Percentiles rank a stretch among this genome's conserved stretches.
These are phyloP conservation scores for Puma concolor DNA, from an alignment of 2,113 vertebrate genomes.

Conservation along the genomic window DNA sequence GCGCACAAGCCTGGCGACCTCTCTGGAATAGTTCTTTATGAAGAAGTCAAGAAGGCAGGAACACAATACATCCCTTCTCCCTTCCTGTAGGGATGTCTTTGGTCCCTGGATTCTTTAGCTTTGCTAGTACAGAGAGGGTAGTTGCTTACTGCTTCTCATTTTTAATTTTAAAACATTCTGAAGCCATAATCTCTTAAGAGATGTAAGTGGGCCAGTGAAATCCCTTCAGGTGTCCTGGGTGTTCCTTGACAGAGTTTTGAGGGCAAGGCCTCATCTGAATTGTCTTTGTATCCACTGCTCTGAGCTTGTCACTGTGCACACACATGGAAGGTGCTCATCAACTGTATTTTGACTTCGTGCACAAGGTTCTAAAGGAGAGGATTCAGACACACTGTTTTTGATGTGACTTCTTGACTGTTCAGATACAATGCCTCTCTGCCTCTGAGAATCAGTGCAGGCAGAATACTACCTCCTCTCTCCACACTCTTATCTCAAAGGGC, in stretches of 20 bases:
- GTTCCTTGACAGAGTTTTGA: background rate
- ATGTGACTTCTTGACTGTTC: background rate
- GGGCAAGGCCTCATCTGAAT: no score
- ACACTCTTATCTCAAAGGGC: background rate
- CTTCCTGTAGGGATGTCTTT: background rate
- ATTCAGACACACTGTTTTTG: background rate
- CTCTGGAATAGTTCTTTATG: background rate
- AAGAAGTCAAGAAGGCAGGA: background rate
- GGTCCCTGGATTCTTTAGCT: background rate
- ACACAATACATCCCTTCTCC: fast-evolving
- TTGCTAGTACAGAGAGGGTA: background rate
- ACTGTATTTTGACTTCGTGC: background rate
- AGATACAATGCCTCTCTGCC: background rate
- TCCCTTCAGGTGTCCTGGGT: background rate
- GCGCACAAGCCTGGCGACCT: background rate
- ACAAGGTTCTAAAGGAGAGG: background rate
- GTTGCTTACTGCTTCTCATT: background rate
- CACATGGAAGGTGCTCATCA: background rate
- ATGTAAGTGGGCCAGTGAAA: background rate
- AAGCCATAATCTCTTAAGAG: background rate
- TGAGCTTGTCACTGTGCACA: background rate
- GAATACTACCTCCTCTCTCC: background rate
- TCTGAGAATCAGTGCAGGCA: background rate
- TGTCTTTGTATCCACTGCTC: background rate
- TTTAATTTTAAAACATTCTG: background rate